Evolutionary conservation across 2,113 vertebrate genomes (phyloP).

Genomic region (Salvelinus fontinalis): DNA sequence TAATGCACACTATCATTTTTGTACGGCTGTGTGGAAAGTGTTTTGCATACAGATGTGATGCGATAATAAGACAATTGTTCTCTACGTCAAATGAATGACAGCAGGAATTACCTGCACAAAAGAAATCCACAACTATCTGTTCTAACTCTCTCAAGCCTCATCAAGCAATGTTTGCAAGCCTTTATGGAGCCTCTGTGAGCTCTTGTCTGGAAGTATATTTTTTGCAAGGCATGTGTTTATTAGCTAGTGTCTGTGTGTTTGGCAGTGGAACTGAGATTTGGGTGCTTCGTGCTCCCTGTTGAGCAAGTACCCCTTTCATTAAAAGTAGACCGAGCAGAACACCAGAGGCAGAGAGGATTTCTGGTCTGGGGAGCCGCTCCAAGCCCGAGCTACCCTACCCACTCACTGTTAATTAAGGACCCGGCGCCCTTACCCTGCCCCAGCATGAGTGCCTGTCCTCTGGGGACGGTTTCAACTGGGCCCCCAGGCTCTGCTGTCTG

Average conservation of each 20-base stretch:
- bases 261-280: conserved; percentile 7
- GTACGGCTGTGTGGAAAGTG: conserved; percentile 1
- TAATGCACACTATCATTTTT: conserved; percentile 10
- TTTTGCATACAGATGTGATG: conserved; percentile 23
- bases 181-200: neutral
- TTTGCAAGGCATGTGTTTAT: conserved; percentile 1
- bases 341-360: conserved; percentile 47
- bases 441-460: conserved; percentile 24
- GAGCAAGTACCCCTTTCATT: conserved; percentile 34
- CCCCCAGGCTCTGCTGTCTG: conserved; percentile 30
- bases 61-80: conserved; percentile 25
- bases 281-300: conserved; percentile 28
- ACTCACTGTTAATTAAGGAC: conserved; percentile 57
- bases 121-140: neutral
- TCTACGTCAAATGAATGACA: conserved; percentile 14
- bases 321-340: conserved; percentile 45
- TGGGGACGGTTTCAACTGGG: conserved; percentile 20
- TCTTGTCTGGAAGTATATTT: neutral
- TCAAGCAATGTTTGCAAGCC: neutral
- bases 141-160: neutral
- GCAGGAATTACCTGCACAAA: conserved; percentile 10
- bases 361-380: conserved; percentile 41
- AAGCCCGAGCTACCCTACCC: conserved; percentile 37
- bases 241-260: conserved; percentile 1
- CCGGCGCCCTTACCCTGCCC: conserved; percentile 24